phyloP scores from a whole-genome alignment of 1,140 invertebrate genomes.

The Whitmania pigra region DNA sequence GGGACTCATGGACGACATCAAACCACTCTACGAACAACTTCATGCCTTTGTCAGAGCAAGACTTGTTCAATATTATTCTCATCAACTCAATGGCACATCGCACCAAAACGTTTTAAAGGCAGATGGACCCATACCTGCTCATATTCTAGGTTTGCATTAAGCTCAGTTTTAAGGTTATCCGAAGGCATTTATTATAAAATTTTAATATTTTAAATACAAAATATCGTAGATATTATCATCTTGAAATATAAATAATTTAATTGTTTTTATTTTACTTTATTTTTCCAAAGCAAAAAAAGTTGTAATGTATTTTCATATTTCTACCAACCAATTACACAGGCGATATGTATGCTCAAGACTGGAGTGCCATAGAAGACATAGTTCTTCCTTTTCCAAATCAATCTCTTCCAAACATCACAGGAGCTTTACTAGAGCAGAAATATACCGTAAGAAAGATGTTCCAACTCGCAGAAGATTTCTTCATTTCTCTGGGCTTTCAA shows the following conservation, averaged over 20 bases:
- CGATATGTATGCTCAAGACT: conserved; percentile 85
- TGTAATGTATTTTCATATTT: not conserved
- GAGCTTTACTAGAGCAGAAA: conserved; percentile 51
- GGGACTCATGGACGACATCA: conserved; percentile 31
- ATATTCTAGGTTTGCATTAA: conserved; percentile 52
- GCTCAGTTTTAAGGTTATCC: too few relatives aligned
- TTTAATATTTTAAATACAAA: too few relatives aligned
- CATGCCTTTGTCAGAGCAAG: conserved; percentile 37
- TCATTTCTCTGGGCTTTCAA: conserved; percentile 66
- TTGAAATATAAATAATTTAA: too few relatives aligned
- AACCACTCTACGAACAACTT: conserved; percentile 36
- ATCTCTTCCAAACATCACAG: conserved; percentile 32
- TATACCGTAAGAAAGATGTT: conserved; percentile 58
- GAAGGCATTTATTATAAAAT: too few relatives aligned
- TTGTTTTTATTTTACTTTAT: not conserved
- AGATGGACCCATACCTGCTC: conserved; percentile 74
- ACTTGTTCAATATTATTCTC: conserved; percentile 23
- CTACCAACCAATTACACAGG: not conserved
- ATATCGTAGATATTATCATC: too few relatives aligned
- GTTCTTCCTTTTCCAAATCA: conserved; percentile 35
- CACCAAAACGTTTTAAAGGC: conserved; percentile 19
- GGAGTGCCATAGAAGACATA: conserved; percentile 51
- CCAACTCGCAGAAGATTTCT: conserved; percentile 71
- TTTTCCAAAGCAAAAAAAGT: too few relatives aligned
- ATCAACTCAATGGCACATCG: not conserved